These are phyloP conservation scores for fruit fly (Drosophila melanogaster) DNA, from an alignment of 1,140 invertebrate species.

Conservation along the genomic window DNA sequence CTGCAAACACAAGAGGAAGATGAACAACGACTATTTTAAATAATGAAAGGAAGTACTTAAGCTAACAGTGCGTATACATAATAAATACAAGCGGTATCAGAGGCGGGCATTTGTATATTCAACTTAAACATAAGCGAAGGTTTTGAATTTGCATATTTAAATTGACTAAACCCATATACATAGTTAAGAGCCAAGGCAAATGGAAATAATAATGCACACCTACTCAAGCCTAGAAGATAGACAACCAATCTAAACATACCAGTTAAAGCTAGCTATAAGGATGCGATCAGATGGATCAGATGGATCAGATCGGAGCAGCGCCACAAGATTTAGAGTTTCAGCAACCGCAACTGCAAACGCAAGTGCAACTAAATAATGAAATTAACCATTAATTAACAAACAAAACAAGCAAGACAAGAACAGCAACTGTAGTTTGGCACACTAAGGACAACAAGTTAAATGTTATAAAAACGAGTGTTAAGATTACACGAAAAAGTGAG, in stretches of 20 bases:
- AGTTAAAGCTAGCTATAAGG: conserved; percentile 60
- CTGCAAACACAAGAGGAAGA: conserved; percentile 46
- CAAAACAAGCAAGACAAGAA: conserved; percentile 17
- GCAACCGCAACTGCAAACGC: conserved; percentile 59
- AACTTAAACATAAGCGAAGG: conserved; percentile 72
- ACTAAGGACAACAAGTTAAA: conserved; percentile 47
- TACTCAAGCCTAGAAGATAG: conserved; percentile 59
- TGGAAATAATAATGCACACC: conserved; percentile 70
- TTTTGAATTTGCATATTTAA: conserved; percentile 79
- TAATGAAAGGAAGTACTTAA: conserved; percentile 54
- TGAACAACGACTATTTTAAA: conserved; percentile 80
- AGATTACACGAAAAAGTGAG: conserved; percentile 38
- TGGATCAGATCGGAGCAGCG: conserved; percentile 48
- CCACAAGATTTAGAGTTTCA: conserved; percentile 79
- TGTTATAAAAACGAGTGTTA: conserved; percentile 19
- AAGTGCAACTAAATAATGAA: conserved; percentile 54
- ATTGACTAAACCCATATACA: conserved; percentile 49
- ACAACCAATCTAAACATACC: conserved; percentile 42
- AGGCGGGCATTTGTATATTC: conserved; percentile 71
- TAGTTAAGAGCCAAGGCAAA: conserved; percentile 47
- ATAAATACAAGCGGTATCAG: conserved; percentile 28
- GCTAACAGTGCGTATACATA: conserved; percentile 71
- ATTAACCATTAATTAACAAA: conserved; percentile 57
- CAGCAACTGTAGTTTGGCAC: conserved; percentile 61
- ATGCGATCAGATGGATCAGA: conserved; percentile 5